Evolutionary conservation across 2,888 invertebrate genomes (phyloP).

Genomic region (Ctenicera cuprea): DNA sequence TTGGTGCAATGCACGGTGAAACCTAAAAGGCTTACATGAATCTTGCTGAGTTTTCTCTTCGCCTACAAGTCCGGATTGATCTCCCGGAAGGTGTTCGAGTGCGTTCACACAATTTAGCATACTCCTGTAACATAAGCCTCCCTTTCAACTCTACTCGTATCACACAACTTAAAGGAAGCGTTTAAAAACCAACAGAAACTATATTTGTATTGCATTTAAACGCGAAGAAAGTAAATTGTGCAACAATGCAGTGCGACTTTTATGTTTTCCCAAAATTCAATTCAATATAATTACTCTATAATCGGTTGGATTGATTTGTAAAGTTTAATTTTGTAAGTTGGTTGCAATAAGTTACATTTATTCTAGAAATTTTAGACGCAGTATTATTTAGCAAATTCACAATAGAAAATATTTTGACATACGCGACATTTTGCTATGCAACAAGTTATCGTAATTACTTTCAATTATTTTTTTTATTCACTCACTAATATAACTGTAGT

Average conservation of each 20-base stretch:
- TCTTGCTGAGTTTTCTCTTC: conserved; percentile 86
- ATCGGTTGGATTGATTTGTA: too few species aligned
- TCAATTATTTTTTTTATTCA: too few species aligned
- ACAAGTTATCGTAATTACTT: too few species aligned
- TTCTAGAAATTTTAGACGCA: too few species aligned
- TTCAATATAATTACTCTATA: too few species aligned
- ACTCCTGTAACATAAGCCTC: conserved; percentile 82
- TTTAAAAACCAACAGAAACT: not conserved
- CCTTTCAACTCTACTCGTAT: conserved; percentile 32
- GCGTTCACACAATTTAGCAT: conserved; percentile 97
- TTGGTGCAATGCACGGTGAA: conserved; percentile 10
- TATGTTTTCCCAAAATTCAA: too few species aligned
- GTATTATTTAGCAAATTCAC: too few species aligned
- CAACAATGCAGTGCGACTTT: not conserved
- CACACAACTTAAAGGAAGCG: conserved; percentile 1
- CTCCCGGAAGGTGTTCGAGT: conserved; percentile 89
- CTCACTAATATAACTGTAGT: too few species aligned
- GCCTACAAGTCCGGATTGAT: conserved; percentile 83
- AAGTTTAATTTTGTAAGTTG: too few species aligned
- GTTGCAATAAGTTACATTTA: too few species aligned
- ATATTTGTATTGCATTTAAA: not conserved
- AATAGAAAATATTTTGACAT: too few species aligned
- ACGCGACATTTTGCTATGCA: too few species aligned
- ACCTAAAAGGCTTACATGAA: conserved; percentile 79
- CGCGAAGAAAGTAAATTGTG: not conserved